Conservation (phyloP, 2,113 vertebrate genomes). For the Halichoerus grypus region DNA sequence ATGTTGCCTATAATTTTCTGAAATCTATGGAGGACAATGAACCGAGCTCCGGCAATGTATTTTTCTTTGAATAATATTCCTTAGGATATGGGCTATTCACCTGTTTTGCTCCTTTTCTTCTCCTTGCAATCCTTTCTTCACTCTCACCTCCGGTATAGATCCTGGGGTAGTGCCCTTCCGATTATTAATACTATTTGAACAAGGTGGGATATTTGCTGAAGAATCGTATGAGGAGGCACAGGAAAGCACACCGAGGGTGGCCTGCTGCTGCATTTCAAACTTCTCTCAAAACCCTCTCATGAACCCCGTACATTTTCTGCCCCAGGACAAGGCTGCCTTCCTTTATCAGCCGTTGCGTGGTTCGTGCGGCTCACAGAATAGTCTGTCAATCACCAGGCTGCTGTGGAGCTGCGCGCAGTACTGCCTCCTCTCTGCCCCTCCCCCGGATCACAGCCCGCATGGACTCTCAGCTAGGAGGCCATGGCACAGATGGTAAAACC, state of each 20-base stretch:
- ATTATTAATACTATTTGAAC: neutral
- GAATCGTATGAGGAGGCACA: neutral
- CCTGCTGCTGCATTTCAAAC: neutral
- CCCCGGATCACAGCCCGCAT: neutral
- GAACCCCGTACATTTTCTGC: fast-evolving
- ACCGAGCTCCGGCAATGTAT: neutral
- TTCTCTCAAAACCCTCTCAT: neutral
- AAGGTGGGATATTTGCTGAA: neutral
- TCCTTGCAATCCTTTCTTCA: neutral
- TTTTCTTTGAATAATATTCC: neutral
- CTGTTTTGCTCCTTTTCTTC: neutral
- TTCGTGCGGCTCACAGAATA: neutral
- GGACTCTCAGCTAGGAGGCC: neutral
- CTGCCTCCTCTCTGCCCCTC: neutral
- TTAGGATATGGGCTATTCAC: too few species aligned
- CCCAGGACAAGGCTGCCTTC: neutral
- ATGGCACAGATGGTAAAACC: neutral
- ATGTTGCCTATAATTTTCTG: neutral
- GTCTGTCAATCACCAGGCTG: neutral
- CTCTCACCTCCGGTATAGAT: neutral
- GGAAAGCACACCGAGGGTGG: neutral
- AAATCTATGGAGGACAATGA: neutral
- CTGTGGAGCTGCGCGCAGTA: neutral
- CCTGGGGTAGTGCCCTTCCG: neutral
- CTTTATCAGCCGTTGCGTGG: neutral